phyloP scores from a whole-genome alignment of 2,888 invertebrate genomes.

The Acronicta psi region DNA sequence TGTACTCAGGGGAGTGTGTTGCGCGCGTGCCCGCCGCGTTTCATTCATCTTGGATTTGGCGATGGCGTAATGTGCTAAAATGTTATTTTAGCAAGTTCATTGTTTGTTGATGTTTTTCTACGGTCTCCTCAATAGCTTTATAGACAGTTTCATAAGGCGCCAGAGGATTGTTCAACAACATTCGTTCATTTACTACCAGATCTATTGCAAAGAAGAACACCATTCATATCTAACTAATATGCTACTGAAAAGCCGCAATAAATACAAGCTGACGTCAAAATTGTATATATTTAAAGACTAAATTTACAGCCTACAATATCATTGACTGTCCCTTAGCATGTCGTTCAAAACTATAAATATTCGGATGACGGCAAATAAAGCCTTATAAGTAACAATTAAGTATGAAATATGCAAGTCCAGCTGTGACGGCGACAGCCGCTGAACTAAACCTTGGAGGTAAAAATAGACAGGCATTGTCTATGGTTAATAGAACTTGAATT shows the following conservation, averaged over 20 bases:
- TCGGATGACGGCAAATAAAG: conserved; percentile 4
- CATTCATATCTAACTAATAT: too few species aligned
- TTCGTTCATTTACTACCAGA: too few species aligned
- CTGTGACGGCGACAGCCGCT: conserved; percentile 5
- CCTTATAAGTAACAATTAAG: conserved; percentile 15
- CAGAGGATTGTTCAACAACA: too few species aligned
- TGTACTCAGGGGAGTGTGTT: conserved; percentile 36
- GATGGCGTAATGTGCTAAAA: conserved; percentile 10
- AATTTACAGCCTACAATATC: neutral
- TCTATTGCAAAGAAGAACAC: too few species aligned
- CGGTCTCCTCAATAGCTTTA: conserved; percentile 6
- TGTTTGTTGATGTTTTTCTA: conserved; percentile 7
- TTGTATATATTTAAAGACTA: too few species aligned
- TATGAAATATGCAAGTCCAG: conserved; percentile 19
- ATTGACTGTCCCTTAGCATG: neutral
- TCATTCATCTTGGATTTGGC: conserved; percentile 39
- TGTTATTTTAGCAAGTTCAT: conserved; percentile 12
- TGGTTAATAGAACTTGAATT: conserved; percentile 32
- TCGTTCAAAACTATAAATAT: neutral
- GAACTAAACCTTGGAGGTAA: conserved; percentile 36
- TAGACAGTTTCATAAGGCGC: conserved; percentile 4
- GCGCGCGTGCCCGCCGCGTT: conserved; percentile 43
- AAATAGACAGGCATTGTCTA: conserved; percentile 35
- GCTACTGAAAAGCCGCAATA: conserved; percentile 2
- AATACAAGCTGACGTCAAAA: too few species aligned